Percentiles rank a stretch among this genome's conserved stretches.
Evolutionary conservation across 1,140 invertebrate genomes (phyloP).

Genomic region (Platyura marginata): DNA sequence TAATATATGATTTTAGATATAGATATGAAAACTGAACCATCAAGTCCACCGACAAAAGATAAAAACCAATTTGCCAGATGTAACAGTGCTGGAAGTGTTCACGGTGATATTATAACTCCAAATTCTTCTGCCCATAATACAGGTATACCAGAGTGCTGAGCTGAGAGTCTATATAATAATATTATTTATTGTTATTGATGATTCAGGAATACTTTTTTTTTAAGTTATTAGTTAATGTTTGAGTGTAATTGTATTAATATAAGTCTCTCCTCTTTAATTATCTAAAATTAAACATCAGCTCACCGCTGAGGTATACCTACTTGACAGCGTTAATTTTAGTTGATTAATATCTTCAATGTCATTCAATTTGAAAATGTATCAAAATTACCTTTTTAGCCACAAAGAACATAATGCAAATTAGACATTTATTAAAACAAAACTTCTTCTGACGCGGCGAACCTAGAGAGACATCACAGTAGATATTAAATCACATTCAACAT

Average conservation of each 20-base stretch:
- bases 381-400: no score
- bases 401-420: no score
- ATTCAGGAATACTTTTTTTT: no score
- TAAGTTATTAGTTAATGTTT: no score
- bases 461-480: slow-evolving; percentile 9
- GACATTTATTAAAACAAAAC: slow-evolving; percentile 1
- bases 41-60: slow-evolving; percentile 41
- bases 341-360: no score
- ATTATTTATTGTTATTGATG: no score
- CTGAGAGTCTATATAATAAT: slow-evolving; percentile 3
- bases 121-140: slow-evolving; percentile 75
- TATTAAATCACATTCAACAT: slow-evolving; percentile 9
- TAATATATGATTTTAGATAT: not conserved
- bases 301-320: no score
- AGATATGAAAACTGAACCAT: slow-evolving; percentile 40
- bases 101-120: slow-evolving; percentile 63
- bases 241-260: no score
- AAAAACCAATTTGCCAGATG: slow-evolving; percentile 48
- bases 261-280: no score
- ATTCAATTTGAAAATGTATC: no score
- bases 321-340: no score
- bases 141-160: slow-evolving; percentile 26
- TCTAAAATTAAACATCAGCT: no score
- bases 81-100: slow-evolving; percentile 65
- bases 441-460: not conserved